Conservation (phyloP, 2,888 invertebrate species). For the Aporophyla nigra region DNA sequence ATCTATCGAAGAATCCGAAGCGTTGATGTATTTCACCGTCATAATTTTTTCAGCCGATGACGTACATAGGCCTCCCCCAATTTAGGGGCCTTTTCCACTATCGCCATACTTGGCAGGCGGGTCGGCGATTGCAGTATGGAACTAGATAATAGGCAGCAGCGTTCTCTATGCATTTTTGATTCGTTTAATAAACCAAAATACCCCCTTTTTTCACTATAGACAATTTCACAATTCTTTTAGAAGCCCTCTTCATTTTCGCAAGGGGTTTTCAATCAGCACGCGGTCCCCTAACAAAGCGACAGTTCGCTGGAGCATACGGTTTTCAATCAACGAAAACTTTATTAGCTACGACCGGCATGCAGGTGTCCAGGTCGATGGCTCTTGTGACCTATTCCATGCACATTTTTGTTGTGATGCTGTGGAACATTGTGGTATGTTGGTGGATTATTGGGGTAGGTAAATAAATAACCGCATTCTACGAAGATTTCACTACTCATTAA, state of each 20-base stretch:
- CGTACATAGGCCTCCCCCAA: no score
- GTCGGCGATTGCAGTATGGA: no score
- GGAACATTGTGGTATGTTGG: not conserved
- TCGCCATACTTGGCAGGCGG: no score
- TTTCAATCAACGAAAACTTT: constrained; percentile 77
- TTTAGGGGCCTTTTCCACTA: no score
- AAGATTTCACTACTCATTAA: not conserved
- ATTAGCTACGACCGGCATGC: constrained; percentile 62
- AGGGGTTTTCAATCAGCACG: constrained; percentile 9
- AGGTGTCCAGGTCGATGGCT: constrained; percentile 61
- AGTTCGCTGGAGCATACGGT: constrained; percentile 69
- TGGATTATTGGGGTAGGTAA: not conserved
- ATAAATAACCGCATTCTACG: not conserved
- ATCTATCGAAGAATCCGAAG: no score
- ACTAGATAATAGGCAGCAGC: no score
- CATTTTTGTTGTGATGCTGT: constrained; percentile 28
- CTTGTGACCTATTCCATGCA: constrained; percentile 29
- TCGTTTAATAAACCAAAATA: not conserved
- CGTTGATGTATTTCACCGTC: not conserved
- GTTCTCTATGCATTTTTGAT: no score
- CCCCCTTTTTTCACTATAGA: not conserved
- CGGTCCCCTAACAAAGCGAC: constrained; percentile 65
- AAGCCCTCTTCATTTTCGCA: not conserved
- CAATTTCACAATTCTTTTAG: not conserved
- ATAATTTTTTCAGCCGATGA: no score